phyloP scores from a whole-genome alignment of 2,888 invertebrate species.

The Crepidodera aurea region DNA sequence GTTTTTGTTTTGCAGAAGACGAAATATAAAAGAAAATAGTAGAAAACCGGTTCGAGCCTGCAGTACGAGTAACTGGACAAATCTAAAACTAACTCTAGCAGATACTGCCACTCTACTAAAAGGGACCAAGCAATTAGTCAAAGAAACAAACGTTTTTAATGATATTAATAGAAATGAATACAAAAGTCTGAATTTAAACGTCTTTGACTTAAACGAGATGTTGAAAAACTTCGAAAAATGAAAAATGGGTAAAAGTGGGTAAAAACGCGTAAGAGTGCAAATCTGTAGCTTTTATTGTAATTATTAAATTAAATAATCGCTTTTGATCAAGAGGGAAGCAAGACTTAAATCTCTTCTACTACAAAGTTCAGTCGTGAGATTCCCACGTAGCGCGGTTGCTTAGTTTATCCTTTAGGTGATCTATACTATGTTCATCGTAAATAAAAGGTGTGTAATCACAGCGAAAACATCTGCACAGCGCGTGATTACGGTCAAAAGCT shows the following conservation, averaged over 20 bases:
- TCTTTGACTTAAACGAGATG: conserved; percentile 47
- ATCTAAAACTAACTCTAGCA: conserved; percentile 61
- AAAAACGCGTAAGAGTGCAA: neutral
- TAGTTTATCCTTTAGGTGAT: too few species aligned
- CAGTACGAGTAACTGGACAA: conserved; percentile 38
- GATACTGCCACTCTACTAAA: conserved; percentile 66
- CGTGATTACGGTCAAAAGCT: too few species aligned
- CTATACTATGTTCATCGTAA: too few species aligned
- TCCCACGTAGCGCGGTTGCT: too few species aligned
- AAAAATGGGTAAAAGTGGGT: neutral
- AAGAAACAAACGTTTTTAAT: conserved; percentile 30
- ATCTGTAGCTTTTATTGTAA: too few species aligned
- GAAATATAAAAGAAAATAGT: conserved; percentile 55
- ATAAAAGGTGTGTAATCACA: too few species aligned
- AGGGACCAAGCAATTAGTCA: conserved; percentile 49
- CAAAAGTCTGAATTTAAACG: conserved; percentile 41
- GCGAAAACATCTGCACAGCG: too few species aligned
- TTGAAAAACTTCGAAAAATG: conserved; percentile 30
- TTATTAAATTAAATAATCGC: too few species aligned
- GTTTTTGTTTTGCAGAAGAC: conserved; percentile 50
- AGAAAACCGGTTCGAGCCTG: conserved; percentile 31
- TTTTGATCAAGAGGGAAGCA: too few species aligned
- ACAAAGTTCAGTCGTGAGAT: too few species aligned
- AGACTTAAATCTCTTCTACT: too few species aligned
- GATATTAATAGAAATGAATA: conserved; percentile 48